A percentile compares a stretch with the other conserved stretches of the same genome.
phyloP scores from a whole-genome alignment of 1,140 invertebrate species.

The Drosophila mauritiana region DNA sequence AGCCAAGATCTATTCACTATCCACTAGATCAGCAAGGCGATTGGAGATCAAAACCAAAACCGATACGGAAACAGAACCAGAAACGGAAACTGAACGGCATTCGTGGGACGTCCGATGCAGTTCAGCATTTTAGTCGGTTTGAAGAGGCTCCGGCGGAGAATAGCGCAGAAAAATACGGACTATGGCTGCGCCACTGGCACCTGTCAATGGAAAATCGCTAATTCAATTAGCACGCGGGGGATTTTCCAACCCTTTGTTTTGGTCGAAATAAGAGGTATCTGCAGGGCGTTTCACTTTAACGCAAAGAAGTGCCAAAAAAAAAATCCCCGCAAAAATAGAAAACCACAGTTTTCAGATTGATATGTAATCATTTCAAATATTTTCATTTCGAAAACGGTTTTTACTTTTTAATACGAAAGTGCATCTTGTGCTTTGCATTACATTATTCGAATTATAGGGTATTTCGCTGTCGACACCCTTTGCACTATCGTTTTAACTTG shows the following conservation, averaged over 20 bases:
- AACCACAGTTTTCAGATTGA: no score
- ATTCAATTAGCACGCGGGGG: slow-evolving; percentile 62
- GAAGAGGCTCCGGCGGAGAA: slow-evolving; percentile 32
- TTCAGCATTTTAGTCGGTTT: slow-evolving; percentile 73
- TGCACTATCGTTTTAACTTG: neutral
- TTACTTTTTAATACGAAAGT: no score
- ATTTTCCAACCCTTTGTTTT: slow-evolving; percentile 41
- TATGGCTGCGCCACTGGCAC: slow-evolving; percentile 30
- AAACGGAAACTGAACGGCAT: neutral
- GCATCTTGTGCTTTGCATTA: no score
- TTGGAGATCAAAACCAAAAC: neutral
- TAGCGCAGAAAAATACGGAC: slow-evolving; percentile 20
- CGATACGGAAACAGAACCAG: neutral
- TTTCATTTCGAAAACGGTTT: no score
- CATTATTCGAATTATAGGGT: neutral
- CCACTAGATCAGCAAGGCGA: neutral
- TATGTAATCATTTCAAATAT: no score
- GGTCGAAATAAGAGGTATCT: slow-evolving; percentile 4
- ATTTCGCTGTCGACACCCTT: neutral
- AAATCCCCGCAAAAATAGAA: neutral
- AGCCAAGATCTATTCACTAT: neutral
- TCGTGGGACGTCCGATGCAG: slow-evolving; percentile 65
- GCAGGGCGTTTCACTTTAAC: neutral
- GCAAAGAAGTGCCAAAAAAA: neutral
- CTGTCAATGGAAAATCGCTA: slow-evolving; percentile 55